Evolutionary conservation across 1,140 invertebrate species (phyloP).

Genomic region (Lethocerus indicus): DNA sequence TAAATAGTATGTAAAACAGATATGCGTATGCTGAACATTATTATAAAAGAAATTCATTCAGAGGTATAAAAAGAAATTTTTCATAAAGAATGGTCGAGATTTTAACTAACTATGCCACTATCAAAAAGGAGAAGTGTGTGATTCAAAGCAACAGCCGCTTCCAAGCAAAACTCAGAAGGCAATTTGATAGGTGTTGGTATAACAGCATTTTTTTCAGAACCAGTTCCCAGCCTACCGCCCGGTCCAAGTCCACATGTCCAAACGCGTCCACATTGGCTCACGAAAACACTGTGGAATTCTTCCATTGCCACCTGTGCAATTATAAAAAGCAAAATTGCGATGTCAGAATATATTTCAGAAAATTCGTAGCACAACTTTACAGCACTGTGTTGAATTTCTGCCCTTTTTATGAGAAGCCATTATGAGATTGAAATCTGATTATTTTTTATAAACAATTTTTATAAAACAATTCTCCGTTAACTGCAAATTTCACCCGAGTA

Average conservation of each 20-base stretch:
- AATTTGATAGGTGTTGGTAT: slow-evolving; percentile 33
- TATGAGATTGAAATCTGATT: too few relatives aligned
- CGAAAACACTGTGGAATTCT: slow-evolving; percentile 54
- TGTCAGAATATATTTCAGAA: too few relatives aligned
- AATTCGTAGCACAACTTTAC: too few relatives aligned
- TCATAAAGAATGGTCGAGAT: background rate
- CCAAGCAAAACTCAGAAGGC: slow-evolving; percentile 17
- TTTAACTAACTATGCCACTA: slow-evolving; percentile 28
- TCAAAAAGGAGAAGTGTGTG: slow-evolving; percentile 46
- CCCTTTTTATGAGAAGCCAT: too few relatives aligned
- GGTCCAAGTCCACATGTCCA: slow-evolving; percentile 57
- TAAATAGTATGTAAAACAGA: background rate
- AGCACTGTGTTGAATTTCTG: too few relatives aligned
- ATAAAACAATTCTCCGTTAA: too few relatives aligned
- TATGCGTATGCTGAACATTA: too few relatives aligned
- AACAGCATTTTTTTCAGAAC: slow-evolving; percentile 34
- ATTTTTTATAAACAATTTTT: too few relatives aligned
- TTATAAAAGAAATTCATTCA: too few relatives aligned
- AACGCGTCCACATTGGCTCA: slow-evolving; percentile 34
- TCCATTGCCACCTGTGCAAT: slow-evolving; percentile 35
- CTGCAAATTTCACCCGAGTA: too few relatives aligned
- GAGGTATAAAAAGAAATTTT: too few relatives aligned
- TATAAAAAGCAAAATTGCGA: too few relatives aligned
- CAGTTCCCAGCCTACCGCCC: slow-evolving; percentile 47
- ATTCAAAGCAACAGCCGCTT: slow-evolving; percentile 32